Evolutionary conservation across 2,113 vertebrate species (phyloP).

Genomic region (Camelus bactrianus): DNA sequence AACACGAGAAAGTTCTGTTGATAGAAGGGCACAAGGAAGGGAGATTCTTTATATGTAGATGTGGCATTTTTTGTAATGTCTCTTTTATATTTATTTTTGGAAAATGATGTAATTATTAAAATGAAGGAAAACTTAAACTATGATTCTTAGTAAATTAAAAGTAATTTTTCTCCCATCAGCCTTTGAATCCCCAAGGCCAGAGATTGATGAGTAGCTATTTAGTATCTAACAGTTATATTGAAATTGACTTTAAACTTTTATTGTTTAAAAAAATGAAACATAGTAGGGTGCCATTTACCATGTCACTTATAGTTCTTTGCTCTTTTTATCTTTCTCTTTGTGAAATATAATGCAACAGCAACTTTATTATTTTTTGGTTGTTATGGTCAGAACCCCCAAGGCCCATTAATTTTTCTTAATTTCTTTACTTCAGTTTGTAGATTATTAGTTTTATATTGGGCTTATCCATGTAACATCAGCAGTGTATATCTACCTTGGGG

Average conservation of each 20-base stretch:
- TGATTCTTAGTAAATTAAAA: constrained; percentile 38
- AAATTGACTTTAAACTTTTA: constrained; percentile 59
- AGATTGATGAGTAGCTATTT: constrained; percentile 28
- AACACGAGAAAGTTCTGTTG: background rate
- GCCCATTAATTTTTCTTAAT: background rate
- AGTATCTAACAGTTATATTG: background rate
- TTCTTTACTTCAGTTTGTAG: constrained; percentile 15
- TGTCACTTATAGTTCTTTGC: background rate
- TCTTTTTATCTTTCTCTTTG: constrained; percentile 13
- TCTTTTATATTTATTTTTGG: constrained; percentile 36
- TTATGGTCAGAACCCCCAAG: background rate
- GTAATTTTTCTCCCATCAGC: background rate
- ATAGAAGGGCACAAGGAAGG: background rate
- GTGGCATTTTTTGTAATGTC: background rate
- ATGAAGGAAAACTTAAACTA: constrained; percentile 43
- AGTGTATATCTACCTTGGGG: background rate
- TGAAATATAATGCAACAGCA: constrained; percentile 10
- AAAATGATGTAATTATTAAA: constrained; percentile 15
- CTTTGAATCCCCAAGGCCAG: constrained; percentile 19
- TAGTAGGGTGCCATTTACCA: constrained; percentile 69
- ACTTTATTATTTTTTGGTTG: background rate
- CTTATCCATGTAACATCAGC: background rate
- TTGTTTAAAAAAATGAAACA: constrained; percentile 41
- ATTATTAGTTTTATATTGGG: background rate
- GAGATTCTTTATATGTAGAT: background rate